These are phyloP conservation scores for Gymnodraco acuticeps DNA, from an alignment of 2,797 vertebrate genomes.

Conservation along the genomic window DNA sequence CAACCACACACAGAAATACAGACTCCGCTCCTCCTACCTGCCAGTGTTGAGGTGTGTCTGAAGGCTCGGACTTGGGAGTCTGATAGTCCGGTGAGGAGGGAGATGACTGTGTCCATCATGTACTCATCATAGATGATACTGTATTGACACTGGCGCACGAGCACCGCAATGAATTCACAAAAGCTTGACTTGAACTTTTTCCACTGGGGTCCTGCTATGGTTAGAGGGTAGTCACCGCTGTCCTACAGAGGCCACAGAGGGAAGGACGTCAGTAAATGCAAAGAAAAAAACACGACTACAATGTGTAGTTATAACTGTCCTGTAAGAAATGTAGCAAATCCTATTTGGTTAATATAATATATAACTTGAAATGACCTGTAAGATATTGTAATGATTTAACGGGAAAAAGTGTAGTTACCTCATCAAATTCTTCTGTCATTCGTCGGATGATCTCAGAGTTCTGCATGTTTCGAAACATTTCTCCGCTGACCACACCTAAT, in stretches of 20 bases:
- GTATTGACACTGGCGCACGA: slow-evolving; percentile 98
- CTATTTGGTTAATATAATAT: not conserved
- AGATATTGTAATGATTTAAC: not conserved
- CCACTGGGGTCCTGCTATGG: slow-evolving; percentile 99
- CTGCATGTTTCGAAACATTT: slow-evolving; percentile 99
- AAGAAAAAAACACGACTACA: not conserved
- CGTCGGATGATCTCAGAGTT: slow-evolving; percentile 99
- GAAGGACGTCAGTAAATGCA: slow-evolving; percentile 19
- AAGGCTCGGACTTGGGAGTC: slow-evolving; percentile 99
- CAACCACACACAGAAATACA: no score
- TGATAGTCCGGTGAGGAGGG: slow-evolving; percentile 97
- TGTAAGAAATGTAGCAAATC: not conserved
- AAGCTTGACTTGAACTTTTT: slow-evolving; percentile 99
- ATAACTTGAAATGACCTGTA: slow-evolving; percentile 1
- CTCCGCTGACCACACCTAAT: slow-evolving; percentile 95
- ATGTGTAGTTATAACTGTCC: not conserved
- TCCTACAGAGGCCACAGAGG: slow-evolving; percentile 85
- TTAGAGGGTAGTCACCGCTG: slow-evolving; percentile 98
- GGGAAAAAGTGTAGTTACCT: slow-evolving; percentile 84
- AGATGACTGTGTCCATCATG: slow-evolving; percentile 99
- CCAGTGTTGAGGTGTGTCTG: slow-evolving; percentile 98
- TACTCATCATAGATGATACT: slow-evolving; percentile 99
- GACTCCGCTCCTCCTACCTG: slow-evolving; percentile 84
- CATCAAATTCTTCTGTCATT: slow-evolving; percentile 99
- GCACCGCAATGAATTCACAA: slow-evolving; percentile 98